These are phyloP conservation scores for Megalonaias nervosa DNA, from an alignment of 1,140 invertebrate genomes.

Conservation along the genomic window DNA sequence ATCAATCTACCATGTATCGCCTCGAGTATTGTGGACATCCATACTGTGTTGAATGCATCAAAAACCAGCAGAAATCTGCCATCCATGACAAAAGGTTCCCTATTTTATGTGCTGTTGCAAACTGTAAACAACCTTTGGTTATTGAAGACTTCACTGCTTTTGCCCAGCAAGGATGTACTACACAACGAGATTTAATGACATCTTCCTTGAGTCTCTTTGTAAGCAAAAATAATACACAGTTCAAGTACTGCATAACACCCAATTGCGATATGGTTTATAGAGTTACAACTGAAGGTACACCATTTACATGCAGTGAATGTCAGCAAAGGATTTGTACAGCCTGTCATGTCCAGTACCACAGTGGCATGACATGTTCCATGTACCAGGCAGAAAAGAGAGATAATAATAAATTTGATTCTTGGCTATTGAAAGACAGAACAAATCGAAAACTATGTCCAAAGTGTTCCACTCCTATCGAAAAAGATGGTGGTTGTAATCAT, in stretches of 20 bases:
- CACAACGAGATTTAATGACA: conserved; percentile 20
- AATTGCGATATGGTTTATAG: conserved; percentile 58
- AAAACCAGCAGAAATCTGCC: conserved; percentile 35
- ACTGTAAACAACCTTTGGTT: conserved; percentile 45
- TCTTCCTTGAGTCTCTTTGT: conserved; percentile 44
- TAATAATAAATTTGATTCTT: conserved; percentile 27
- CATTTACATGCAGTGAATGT: conserved; percentile 53
- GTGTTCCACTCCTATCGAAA: conserved; percentile 49
- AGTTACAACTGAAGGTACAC: conserved; percentile 28
- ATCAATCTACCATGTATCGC: conserved; percentile 46
- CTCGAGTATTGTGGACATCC: conserved; percentile 63
- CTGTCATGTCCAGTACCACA: conserved; percentile 52
- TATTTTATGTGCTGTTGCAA: conserved; percentile 49
- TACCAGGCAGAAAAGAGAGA: conserved; percentile 25
- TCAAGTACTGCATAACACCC: conserved; percentile 55
- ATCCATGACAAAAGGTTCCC: conserved; percentile 47
- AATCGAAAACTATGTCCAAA: conserved; percentile 53
- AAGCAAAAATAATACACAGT: conserved; percentile 34
- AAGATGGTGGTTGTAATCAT: conserved; percentile 53
- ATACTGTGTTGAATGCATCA: conserved; percentile 58
- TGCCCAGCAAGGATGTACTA: conserved; percentile 22
- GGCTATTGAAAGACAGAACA: conserved; percentile 32
- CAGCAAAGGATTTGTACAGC: conserved; percentile 47
- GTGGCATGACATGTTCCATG: conserved; percentile 56
- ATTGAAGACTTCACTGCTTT: conserved; percentile 46